phyloP scores from a whole-genome alignment of 2,888 invertebrate species.

The Xestoiulus laeticollis region DNA sequence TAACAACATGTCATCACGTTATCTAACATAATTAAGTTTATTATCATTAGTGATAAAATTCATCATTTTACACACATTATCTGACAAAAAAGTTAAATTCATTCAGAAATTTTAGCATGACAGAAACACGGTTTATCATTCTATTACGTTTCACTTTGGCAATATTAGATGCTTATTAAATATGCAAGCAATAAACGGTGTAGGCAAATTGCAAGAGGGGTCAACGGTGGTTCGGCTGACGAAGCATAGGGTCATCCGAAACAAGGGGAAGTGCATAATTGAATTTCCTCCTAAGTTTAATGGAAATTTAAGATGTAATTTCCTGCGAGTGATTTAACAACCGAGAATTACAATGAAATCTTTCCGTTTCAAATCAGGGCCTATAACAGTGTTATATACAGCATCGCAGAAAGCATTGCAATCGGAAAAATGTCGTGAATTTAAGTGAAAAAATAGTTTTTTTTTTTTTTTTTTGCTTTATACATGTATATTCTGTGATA shows the following conservation, averaged over 20 bases:
- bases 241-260: background rate
- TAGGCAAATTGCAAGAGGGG: background rate
- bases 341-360: background rate
- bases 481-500: no score
- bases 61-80: no score
- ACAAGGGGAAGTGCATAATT: conserved; percentile 5
- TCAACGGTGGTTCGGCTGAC: background rate
- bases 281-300: conserved; percentile 18
- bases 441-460: background rate
- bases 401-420: background rate
- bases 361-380: conserved; percentile 13
- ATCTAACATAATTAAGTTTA: no score
- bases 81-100: no score
- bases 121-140: background rate
- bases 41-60: no score
- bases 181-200: background rate
- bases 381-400: background rate
- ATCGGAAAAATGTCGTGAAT: background rate
- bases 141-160: background rate
- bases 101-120: background rate
- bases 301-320: conserved; percentile 15
- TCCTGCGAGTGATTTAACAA: conserved; percentile 5
- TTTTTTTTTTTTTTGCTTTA: no score
- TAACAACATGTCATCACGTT: no score
- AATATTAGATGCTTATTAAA: background rate